Evolutionary conservation across 2,888 invertebrate species (phyloP), one percentile per base, ranked within the genome.

Genomic region (Norana najaformis): DNA sequence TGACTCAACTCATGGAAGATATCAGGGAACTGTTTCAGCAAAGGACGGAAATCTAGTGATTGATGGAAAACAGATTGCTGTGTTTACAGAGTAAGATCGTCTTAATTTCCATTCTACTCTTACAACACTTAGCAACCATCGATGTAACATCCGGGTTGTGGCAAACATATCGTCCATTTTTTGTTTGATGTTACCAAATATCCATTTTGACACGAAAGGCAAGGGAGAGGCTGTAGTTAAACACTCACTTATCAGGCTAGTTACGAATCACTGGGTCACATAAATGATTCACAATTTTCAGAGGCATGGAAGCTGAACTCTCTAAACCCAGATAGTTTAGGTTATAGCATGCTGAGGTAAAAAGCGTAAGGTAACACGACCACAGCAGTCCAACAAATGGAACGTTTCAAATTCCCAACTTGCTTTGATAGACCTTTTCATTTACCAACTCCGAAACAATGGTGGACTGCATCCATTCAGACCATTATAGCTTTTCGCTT

Each of bases 1-100:
- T 95, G 99, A 99, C 95, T 98, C 98, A n/a, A 99, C 98, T 91
- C 99, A 99, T 95, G 99, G 99, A 90, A 96, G 96, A 94, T 99
- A 97, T 96, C 97, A 98, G 95, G 98, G 98, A 89, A 96, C 97
- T 91, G 97, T 99, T 91, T 96, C 96, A 90, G 96, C 96, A 89
- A 96, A 97, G 92, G 97, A 96, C 93, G 97, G 97, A 69, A 95
- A 95, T 93, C 96, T 99, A 89, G 96, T 98, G 91, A 97, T 99
- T 82, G 97, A 98, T 94, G 98, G 94, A 47, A 93, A 95, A 88
- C 97, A 92, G 96, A 98, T 99, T 94, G 95, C 96, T 41, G 98
- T 99, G 89, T 98, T 96, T 96, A 96, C 96, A 92, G 97, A 98
- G 95, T 96, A 97, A 93, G 97, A 91, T 37, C 3, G 1, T 34